A percentile compares a stretch with the other conserved stretches of the same genome.
phyloP scores from a whole-genome alignment of 1,140 invertebrate genomes.

The Liolophura sinensis region DNA sequence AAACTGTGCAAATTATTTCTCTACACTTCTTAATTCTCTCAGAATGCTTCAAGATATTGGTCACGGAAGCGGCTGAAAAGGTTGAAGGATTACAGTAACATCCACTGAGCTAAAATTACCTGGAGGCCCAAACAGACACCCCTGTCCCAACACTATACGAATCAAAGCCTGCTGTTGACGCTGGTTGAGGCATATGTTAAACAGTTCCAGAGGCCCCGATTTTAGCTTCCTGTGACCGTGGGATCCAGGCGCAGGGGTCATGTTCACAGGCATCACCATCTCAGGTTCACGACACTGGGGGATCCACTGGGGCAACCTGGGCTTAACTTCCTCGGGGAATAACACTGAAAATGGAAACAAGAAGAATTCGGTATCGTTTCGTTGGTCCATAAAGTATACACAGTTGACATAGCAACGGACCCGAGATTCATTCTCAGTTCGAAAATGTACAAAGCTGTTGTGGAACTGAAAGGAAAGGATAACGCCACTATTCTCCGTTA shows the following conservation, averaged over 20 bases:
- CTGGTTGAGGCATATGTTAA: constrained; percentile 75
- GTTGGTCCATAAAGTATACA: too few relatives aligned
- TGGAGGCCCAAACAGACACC: constrained; percentile 87
- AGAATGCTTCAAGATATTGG: too few relatives aligned
- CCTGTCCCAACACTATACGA: constrained; percentile 70
- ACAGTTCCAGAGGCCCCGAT: constrained; percentile 64
- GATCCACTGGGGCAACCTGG: neutral
- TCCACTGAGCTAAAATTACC: constrained; percentile 62
- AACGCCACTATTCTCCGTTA: too few relatives aligned
- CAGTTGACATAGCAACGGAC: too few relatives aligned
- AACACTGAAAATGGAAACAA: constrained; percentile 3
- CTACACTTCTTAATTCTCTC: too few relatives aligned
- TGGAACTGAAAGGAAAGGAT: too few relatives aligned
- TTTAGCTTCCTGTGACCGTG: constrained; percentile 1
- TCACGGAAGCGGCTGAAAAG: too few relatives aligned
- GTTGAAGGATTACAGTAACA: too few relatives aligned
- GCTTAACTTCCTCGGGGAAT: constrained; percentile 1
- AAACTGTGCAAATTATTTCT: too few relatives aligned
- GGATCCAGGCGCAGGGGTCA: neutral
- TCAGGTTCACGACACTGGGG: neutral
- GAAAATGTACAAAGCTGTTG: too few relatives aligned
- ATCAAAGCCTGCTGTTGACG: constrained; percentile 69
- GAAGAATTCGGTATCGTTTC: too few relatives aligned
- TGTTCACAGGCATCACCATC: constrained; percentile 64
- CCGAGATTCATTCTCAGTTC: too few relatives aligned